Base-by-base conservation (phyloP, 2,113 vertebrate species). In the Gallinago jamesoni region DNA sequence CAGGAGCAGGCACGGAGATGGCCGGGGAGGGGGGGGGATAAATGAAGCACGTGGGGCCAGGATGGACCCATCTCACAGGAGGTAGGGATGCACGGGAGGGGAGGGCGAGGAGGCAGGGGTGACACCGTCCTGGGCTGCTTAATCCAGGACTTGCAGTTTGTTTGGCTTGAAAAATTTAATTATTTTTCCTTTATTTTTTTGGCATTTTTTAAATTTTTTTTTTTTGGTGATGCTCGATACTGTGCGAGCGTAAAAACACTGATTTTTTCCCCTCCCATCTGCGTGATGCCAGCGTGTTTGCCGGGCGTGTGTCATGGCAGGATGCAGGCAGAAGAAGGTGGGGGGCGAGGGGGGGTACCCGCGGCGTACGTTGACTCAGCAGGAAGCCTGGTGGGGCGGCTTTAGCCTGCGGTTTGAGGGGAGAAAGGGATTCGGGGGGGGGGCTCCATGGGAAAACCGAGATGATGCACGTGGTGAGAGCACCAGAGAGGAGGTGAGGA, bases 401-500 rank as follows among this genome's bases (percentile, higher is more conserved):
- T 67, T 6, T 7, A 39, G 56, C 31, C 7, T 8, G 53, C 0
- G 0, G 35, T 90, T 27, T 4, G 5, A 11, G 28, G 69, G n/a
- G 4, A 25, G 47, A 75, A 82, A 1, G 91, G 84, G 66, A 43
- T 30, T 7, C 0, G 55, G 60, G 52, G 60, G 45, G 41, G 41
- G 41, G 41, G 41, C 39, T 59, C 35, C 4, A 0, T 1, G 5
- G 77, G 66, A 2, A 62, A 72, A 52, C 1, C 4, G 3, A 35
- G 72, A 7, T 1, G 50, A 5, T 33, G 53, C 1, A 0, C 0
- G 55, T 0, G 1, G 12, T 1, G 70, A 64, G 66, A 1, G 1
- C 0, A 12, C 8, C 2, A 1, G 62, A 27, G 72, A 31, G 3
- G 69, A 37, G 37, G 9, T 6, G 63, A 80, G 76, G 70, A 53